Conservation (phyloP, 2,797 vertebrate species). For the Decapterus maruadsi region DNA sequence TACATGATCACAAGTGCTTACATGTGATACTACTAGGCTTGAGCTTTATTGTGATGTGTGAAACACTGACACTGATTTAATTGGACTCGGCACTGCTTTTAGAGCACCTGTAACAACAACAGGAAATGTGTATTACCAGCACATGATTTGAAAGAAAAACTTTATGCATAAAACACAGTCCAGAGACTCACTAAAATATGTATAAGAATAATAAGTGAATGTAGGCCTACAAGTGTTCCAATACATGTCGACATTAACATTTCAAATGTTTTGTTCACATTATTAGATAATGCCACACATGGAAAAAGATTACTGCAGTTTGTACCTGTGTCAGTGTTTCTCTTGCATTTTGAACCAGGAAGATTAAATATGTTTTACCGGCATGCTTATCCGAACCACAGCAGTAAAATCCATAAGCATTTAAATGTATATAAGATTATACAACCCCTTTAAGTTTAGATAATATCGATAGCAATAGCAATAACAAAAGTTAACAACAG, state of each 20-base stretch:
- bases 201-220: no score
- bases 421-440: not conserved
- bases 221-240: no score
- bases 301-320: slow-evolving; percentile 6
- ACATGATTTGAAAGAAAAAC: no score
- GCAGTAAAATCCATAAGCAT: not conserved
- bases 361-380: not conserved
- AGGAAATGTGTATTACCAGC: no score
- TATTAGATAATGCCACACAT: not conserved
- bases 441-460: no score
- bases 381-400: not conserved
- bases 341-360: not conserved
- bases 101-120: not conserved
- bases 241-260: not conserved
- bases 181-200: no score
- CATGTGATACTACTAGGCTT: not conserved
- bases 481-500: not conserved
- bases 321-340: slow-evolving; percentile 38
- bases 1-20: not conserved
- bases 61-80: not conserved
- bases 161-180: no score
- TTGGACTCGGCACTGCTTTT: not conserved
- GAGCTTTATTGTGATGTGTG: not conserved
- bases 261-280: not conserved
- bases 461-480: not conserved